A percentile compares a stretch with the other conserved stretches of the same genome.
These are phyloP conservation scores for Periparus ater DNA, from an alignment of 2,797 vertebrate genomes.

Conservation along the genomic window DNA sequence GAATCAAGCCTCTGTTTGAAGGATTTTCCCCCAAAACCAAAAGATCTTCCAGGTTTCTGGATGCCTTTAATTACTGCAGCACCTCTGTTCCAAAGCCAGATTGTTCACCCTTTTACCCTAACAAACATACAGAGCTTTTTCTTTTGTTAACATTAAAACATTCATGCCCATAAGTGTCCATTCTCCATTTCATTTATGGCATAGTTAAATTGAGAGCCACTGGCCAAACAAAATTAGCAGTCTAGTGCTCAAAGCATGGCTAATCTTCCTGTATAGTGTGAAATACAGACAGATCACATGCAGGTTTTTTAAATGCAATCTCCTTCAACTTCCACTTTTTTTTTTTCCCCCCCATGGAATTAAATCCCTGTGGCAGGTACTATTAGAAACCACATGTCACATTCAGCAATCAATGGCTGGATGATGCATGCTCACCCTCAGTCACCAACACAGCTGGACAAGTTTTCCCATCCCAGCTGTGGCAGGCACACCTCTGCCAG, in stretches of 20 bases:
- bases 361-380: not conserved
- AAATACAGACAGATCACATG: not conserved
- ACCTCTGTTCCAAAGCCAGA: not conserved
- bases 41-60: not conserved
- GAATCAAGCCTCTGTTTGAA: not conserved
- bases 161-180: fast-evolving
- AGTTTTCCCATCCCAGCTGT: not conserved
- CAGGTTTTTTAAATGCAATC: not conserved
- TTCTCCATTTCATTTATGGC: not conserved
- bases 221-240: not conserved
- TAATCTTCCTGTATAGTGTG: not conserved
- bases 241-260: not conserved
- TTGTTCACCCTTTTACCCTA: not conserved
- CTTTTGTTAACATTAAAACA: not conserved
- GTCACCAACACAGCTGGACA: not conserved
- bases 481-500: not conserved
- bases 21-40: not conserved
- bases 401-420: not conserved
- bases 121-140: not conserved
- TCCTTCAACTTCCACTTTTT: not conserved
- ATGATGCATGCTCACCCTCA: not conserved
- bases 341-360: not conserved
- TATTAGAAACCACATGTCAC: not conserved
- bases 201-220: not conserved
- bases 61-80: not conserved